Conservation (phyloP, 2,113 vertebrate species). For the Laticauda colubrina region DNA sequence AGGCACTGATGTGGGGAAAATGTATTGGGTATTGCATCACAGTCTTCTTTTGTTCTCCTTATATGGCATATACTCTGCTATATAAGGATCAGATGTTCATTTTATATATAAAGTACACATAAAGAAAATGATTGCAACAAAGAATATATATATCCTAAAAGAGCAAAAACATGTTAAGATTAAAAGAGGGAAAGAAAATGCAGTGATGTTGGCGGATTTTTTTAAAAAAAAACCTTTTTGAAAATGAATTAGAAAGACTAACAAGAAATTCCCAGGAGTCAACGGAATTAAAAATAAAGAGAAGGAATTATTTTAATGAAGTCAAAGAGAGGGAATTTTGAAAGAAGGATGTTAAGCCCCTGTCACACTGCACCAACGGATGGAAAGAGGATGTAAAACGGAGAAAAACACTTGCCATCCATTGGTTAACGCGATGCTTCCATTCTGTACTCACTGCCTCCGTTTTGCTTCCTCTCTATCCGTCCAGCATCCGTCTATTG, state of each 20-base stretch:
- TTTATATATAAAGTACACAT: not conserved
- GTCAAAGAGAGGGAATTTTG: not conserved
- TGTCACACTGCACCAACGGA: no score
- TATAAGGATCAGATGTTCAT: not conserved
- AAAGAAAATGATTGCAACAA: not conserved
- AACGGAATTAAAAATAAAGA: not conserved
- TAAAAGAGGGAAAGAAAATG: not conserved
- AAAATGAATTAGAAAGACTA: not conserved
- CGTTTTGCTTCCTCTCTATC: no score
- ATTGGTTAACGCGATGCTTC: no score
- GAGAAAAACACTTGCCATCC: no score
- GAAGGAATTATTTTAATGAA: not conserved
- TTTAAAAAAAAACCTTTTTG: not conserved
- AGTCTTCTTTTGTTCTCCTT: not conserved
- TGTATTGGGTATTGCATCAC: not conserved
- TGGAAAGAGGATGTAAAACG: no score
- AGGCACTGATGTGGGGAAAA: not conserved
- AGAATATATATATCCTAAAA: not conserved
- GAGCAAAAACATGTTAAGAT: not conserved
- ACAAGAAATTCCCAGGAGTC: not conserved
- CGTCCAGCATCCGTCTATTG: no score
- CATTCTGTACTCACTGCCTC: no score
- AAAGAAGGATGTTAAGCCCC: not conserved
- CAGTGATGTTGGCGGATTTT: no score
- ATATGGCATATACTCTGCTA: not conserved